Conservation (phyloP, 2,888 invertebrate species). For the Rhingia campestris region DNA sequence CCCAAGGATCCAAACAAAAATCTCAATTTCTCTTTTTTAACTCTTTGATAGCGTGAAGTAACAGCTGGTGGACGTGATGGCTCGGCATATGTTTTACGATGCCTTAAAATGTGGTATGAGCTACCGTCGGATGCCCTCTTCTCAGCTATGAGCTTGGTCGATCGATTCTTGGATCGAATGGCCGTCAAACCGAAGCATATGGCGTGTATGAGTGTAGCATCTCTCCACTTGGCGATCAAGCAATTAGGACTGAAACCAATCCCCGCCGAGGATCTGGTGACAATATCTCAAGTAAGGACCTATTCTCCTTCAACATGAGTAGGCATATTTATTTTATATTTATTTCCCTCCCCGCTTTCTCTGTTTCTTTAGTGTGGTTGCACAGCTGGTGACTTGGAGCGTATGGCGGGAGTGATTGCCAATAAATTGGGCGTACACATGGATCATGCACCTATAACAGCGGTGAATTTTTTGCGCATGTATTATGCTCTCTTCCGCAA, state of each 20-base stretch:
- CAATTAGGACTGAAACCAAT: conserved; percentile 85
- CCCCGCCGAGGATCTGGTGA: conserved; percentile 87
- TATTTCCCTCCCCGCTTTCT: conserved; percentile 75
- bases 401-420: conserved; percentile 92
- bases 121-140: conserved; percentile 91
- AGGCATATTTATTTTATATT: too few relatives aligned
- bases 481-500: conserved; percentile 86
- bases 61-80: conserved; percentile 90
- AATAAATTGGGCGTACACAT: conserved; percentile 89
- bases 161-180: conserved; percentile 92
- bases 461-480: conserved; percentile 88
- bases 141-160: conserved; percentile 90
- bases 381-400: conserved; percentile 91
- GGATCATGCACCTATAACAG: conserved; percentile 85
- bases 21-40: neutral
- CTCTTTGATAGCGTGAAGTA: conserved; percentile 85
- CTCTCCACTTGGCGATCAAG: conserved; percentile 91
- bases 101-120: conserved; percentile 93
- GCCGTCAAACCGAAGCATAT: conserved; percentile 92
- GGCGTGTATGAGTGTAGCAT: conserved; percentile 93
- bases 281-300: conserved; percentile 82
- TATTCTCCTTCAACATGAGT: neutral
- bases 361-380: conserved; percentile 89
- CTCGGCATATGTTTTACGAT: conserved; percentile 91
- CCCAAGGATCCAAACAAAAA: neutral